Evolutionary conservation across 2,888 invertebrate species (phyloP).

Genomic region (Rhimphoctona megacephalus): DNA sequence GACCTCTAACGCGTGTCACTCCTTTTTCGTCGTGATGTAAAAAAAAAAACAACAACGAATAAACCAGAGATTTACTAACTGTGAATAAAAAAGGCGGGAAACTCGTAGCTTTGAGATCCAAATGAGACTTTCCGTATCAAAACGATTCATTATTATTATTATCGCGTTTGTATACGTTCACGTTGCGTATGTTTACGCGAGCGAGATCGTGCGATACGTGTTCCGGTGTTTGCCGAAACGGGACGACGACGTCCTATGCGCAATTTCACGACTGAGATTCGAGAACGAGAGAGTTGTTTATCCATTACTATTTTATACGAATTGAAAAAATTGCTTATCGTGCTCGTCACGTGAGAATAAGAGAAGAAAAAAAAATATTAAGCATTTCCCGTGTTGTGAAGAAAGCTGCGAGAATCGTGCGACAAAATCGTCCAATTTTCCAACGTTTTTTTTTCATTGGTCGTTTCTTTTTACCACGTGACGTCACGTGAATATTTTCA

Average conservation of each 20-base stretch:
- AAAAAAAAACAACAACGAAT: neutral
- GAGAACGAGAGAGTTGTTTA: constrained; percentile 57
- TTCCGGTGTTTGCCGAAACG: constrained; percentile 64
- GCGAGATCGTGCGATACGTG: constrained; percentile 36
- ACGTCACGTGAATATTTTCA: neutral
- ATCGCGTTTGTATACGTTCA: neutral
- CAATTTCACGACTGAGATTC: constrained; percentile 8
- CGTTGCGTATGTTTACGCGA: constrained; percentile 31
- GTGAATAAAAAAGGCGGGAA: constrained; percentile 1
- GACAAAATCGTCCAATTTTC: constrained; percentile 9
- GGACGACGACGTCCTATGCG: constrained; percentile 45
- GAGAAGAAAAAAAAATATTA: constrained; percentile 2
- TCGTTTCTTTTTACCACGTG: neutral
- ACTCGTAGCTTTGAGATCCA: neutral
- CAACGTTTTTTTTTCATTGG: neutral
- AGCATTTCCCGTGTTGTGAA: constrained; percentile 31
- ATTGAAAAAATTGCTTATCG: constrained; percentile 25
- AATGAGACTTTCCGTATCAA: neutral
- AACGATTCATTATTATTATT: neutral
- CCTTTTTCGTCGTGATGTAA: neutral
- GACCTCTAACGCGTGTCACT: constrained; percentile 8
- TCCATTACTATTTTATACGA: constrained; percentile 49
- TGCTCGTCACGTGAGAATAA: constrained; percentile 31
- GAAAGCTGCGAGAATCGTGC: constrained; percentile 23
- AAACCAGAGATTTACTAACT: neutral